Percentiles rank a stretch among this genome's conserved stretches.
Evolutionary conservation across 2,113 vertebrate species (phyloP).

Genomic region (Mohoua ochrocephala): DNA sequence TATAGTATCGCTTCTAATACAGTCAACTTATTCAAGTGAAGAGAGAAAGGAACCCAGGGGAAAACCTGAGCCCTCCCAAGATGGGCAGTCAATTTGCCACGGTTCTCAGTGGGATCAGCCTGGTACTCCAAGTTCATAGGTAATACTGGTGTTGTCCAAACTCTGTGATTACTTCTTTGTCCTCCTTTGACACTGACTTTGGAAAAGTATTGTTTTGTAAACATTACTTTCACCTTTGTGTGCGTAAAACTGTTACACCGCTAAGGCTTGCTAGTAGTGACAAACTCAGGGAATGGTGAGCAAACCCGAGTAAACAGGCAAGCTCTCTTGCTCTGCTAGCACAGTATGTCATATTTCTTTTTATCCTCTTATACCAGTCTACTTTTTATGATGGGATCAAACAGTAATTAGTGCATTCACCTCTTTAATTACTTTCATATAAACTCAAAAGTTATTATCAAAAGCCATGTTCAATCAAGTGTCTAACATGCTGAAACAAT

Average conservation of each 20-base stretch:
- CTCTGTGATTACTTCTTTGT: not conserved
- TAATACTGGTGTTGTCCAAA: not conserved
- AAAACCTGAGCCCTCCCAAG: not conserved
- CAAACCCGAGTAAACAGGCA: not conserved
- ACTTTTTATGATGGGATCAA: not conserved
- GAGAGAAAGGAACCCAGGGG: not conserved
- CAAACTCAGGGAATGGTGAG: not conserved
- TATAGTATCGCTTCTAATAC: not conserved
- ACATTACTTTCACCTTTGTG: not conserved
- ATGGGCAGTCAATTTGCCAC: not conserved
- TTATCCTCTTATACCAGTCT: not conserved
- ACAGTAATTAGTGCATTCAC: not conserved
- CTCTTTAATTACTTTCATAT: not conserved
- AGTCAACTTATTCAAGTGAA: not conserved
- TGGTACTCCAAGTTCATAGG: fast-evolving
- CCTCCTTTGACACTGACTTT: not conserved
- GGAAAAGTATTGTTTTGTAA: not conserved
- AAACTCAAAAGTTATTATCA: not conserved
- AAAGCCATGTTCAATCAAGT: not conserved
- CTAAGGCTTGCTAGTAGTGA: not conserved
- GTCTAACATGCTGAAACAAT: not conserved
- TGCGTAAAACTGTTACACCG: not conserved
- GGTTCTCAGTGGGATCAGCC: not conserved
- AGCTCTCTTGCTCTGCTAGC: not conserved
- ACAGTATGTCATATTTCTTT: not conserved